Conservation (phyloP, 2,888 invertebrate genomes). For the Agrotis clavis region DNA sequence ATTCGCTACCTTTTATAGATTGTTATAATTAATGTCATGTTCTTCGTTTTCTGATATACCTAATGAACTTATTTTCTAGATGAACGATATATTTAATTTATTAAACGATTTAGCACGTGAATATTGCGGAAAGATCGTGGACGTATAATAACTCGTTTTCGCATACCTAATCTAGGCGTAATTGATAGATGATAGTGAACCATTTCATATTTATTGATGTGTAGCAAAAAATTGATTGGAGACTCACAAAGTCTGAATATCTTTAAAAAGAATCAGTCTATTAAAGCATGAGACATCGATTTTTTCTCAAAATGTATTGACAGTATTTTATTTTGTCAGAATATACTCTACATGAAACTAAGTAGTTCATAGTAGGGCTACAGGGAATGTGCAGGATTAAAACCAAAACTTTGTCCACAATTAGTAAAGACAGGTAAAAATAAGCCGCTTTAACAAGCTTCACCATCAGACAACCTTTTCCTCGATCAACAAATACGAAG, state of each 20-base stretch:
- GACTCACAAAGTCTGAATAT: conserved; percentile 3
- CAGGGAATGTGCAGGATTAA: too few relatives aligned
- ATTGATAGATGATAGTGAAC: conserved; percentile 58
- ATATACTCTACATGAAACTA: background rate
- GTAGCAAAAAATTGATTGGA: conserved; percentile 38
- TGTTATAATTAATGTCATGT: conserved; percentile 44
- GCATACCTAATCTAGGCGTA: conserved; percentile 66
- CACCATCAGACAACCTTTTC: conserved; percentile 20
- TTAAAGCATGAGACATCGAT: conserved; percentile 14
- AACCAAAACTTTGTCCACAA: background rate
- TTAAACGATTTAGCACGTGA: conserved; percentile 52
- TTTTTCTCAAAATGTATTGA: background rate
- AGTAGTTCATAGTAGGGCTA: too few relatives aligned
- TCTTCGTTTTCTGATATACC: conserved; percentile 24
- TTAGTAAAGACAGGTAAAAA: background rate
- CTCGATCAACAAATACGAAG: conserved; percentile 25
- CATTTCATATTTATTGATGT: conserved; percentile 59
- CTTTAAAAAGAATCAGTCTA: conserved; percentile 17
- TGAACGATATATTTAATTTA: conserved; percentile 57
- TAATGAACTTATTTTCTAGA: conserved; percentile 48
- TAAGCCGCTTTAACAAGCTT: conserved; percentile 2
- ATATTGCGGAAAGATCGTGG: conserved; percentile 66
- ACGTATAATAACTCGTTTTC: conserved; percentile 72
- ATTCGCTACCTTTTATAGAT: conserved; percentile 29
- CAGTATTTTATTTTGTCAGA: background rate